Conservation (phyloP, 2,888 invertebrate genomes). For the Eilema griseolum region DNA sequence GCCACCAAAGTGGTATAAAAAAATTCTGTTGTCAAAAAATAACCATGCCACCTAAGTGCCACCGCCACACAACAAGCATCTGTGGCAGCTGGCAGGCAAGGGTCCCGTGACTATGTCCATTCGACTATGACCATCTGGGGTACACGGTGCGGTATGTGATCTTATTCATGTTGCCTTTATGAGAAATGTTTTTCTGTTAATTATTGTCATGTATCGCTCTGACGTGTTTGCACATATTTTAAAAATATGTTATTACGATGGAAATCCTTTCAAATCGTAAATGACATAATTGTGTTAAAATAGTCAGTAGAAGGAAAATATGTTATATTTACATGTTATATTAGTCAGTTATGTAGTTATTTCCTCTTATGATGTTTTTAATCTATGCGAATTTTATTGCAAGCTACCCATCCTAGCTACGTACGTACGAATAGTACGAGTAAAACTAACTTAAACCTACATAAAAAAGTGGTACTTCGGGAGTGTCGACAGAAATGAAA, state of each 20-base stretch:
- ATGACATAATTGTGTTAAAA: background rate
- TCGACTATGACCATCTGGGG: background rate
- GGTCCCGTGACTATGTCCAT: background rate
- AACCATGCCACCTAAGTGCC: too few relatives aligned
- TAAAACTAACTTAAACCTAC: too few relatives aligned
- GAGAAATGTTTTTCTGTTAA: background rate
- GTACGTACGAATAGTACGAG: too few relatives aligned
- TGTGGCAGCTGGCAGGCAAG: background rate
- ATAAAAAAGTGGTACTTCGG: too few relatives aligned
- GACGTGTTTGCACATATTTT: background rate
- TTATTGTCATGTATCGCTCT: background rate
- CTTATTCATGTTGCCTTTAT: too few relatives aligned
- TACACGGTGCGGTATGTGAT: background rate
- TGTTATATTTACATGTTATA: background rate
- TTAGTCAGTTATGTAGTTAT: background rate
- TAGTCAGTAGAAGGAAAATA: constrained; percentile 2
- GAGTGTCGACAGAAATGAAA: too few relatives aligned
- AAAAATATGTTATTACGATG: background rate
- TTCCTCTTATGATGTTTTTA: background rate
- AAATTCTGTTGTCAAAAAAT: too few relatives aligned
- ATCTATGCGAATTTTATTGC: background rate
- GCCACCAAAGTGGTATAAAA: too few relatives aligned
- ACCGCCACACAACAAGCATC: too few relatives aligned
- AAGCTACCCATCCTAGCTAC: background rate
- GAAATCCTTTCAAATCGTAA: background rate